A percentile compares a stretch with the other conserved stretches of the same genome.
phyloP scores from a whole-genome alignment of 2,888 invertebrate species.

The Heliconius hortense region DNA sequence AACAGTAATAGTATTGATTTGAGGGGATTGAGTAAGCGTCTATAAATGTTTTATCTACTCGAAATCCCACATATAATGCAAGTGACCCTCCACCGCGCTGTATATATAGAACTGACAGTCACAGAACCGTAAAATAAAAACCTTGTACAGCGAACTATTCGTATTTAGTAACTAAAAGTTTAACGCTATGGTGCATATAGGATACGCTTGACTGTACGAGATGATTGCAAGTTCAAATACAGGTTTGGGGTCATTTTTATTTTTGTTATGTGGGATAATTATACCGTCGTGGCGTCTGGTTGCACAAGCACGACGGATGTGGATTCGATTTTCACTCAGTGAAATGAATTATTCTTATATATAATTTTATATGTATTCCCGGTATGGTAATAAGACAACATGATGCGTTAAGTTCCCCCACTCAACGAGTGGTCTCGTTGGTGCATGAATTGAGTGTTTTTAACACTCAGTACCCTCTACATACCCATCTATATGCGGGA shows the following conservation, averaged over 20 bases:
- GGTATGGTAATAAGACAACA: not conserved
- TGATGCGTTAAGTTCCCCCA: not conserved
- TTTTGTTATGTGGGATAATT: too few species aligned
- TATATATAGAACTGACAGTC: not conserved
- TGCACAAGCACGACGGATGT: not conserved
- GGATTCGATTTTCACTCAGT: not conserved
- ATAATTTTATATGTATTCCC: too few species aligned
- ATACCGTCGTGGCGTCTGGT: too few species aligned
- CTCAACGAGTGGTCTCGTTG: not conserved
- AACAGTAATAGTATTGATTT: not conserved
- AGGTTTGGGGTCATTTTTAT: not conserved
- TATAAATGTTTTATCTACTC: not conserved
- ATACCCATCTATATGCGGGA: not conserved
- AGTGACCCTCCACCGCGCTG: not conserved
- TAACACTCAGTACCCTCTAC: not conserved
- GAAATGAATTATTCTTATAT: too few species aligned
- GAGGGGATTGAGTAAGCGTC: not conserved
- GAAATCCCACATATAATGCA: slow-evolving; percentile 10
- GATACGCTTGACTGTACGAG: not conserved
- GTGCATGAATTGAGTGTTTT: not conserved
- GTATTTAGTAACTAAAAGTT: not conserved
- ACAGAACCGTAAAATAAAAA: slow-evolving; percentile 1
- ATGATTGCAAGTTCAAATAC: slow-evolving; percentile 1
- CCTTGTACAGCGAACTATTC: not conserved
- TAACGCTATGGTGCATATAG: not conserved